Conservation (phyloP, 2,113 vertebrate genomes). For the Buteo buteo region DNA sequence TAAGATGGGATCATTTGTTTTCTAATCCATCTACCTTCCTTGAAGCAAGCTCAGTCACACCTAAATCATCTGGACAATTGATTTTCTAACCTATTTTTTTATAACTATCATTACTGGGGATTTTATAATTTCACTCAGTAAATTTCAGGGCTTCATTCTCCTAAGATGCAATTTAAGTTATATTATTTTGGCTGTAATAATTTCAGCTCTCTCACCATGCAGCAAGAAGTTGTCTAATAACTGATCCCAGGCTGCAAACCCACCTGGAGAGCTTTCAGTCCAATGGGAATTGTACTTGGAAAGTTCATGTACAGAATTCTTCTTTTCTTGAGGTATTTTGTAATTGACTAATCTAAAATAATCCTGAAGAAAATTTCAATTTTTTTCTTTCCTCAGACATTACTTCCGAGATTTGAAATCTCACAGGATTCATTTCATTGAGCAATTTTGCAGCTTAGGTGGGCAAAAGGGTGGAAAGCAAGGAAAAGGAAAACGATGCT, state of each 20-base stretch:
- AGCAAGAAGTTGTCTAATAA: background rate
- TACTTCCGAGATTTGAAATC: background rate
- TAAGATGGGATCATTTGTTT: background rate
- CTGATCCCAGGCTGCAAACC: background rate
- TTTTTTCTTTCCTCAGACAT: background rate
- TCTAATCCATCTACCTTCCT: background rate
- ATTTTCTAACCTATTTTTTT: background rate
- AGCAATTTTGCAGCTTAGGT: background rate
- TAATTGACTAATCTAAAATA: background rate
- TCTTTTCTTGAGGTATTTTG: background rate
- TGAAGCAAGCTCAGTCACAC: background rate
- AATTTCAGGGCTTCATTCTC: background rate
- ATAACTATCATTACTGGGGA: background rate
- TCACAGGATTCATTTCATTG: background rate
- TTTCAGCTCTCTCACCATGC: background rate
- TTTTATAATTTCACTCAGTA: background rate
- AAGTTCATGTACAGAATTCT: background rate
- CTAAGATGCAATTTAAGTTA: background rate
- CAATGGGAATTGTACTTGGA: background rate
- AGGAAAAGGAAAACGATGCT: background rate
- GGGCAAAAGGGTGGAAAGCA: background rate
- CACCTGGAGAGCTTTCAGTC: background rate
- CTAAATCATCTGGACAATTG: background rate
- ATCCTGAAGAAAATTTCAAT: background rate
- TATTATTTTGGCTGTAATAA: background rate